Percentiles rank a stretch among this genome's conserved stretches.
These are phyloP conservation scores for Dendropsophus ebraccatus DNA, from an alignment of 2,113 vertebrate genomes.

Conservation along the genomic window DNA sequence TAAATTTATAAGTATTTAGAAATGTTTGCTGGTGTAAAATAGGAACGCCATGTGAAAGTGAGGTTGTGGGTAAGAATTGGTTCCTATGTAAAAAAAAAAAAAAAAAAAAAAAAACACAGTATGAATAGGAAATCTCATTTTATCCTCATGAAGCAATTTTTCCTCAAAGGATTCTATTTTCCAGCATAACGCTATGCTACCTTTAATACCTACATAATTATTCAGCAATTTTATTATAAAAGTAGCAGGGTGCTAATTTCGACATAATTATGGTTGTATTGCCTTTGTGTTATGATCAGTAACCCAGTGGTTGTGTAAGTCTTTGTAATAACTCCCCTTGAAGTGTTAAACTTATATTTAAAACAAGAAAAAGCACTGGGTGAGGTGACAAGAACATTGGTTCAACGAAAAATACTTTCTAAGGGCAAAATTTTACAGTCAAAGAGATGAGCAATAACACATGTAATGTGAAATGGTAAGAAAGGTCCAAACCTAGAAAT, in stretches of 20 bases:
- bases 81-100: not conserved
- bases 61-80: not conserved
- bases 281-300: conserved; percentile 23
- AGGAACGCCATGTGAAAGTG: not conserved
- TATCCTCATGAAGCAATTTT: not conserved
- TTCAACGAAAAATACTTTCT: not conserved
- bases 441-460: not conserved
- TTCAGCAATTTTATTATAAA: conserved; percentile 14
- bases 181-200: not conserved
- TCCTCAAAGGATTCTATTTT: not conserved
- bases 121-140: not conserved
- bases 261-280: not conserved
- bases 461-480: not conserved
- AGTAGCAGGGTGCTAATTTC: conserved; percentile 32
- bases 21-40: not conserved
- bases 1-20: not conserved
- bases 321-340: conserved; percentile 23
- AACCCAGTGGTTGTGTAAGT: not conserved
- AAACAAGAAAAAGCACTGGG: not conserved
- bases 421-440: not conserved
- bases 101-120: too few relatives aligned
- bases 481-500: not conserved
- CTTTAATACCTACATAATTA: not conserved
- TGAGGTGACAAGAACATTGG: not conserved
- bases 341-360: conserved; percentile 15